These are phyloP conservation scores for Coptodon rendalli DNA, from an alignment of 2,113 vertebrate genomes.

Conservation along the genomic window DNA sequence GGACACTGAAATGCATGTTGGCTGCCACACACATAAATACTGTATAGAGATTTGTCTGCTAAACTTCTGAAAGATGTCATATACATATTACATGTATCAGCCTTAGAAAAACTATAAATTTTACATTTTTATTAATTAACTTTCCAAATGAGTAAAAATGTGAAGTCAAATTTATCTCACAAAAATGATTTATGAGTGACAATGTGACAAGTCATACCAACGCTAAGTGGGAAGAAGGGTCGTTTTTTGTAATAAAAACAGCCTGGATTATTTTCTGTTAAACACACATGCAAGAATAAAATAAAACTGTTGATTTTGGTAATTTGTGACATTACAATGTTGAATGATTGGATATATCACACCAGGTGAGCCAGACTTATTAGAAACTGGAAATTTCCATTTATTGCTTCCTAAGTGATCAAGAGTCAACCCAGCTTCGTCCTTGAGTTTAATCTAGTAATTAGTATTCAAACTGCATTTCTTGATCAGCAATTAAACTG, in stretches of 20 bases:
- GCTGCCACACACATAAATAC: background rate
- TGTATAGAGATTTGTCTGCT: background rate
- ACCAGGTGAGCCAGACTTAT: background rate
- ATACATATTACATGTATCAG: fast-evolving
- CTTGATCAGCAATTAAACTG: slow-evolving; percentile 55
- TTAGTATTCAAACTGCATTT: slow-evolving; percentile 29
- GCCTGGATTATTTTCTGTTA: background rate
- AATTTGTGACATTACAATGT: background rate
- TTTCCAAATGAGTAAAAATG: background rate
- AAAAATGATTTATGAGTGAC: background rate
- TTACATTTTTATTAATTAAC: background rate
- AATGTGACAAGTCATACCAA: background rate
- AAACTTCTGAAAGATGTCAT: background rate
- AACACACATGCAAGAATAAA: background rate
- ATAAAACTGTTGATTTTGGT: background rate
- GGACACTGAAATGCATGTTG: background rate
- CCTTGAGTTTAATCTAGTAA: slow-evolving; percentile 42
- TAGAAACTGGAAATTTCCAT: background rate
- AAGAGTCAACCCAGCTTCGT: background rate
- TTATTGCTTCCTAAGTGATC: slow-evolving; percentile 9
- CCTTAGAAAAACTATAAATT: background rate
- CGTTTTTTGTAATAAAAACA: background rate
- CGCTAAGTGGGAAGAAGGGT: background rate
- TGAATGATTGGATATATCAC: background rate
- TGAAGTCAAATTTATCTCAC: background rate